These are phyloP conservation scores for Cirrhinus molitorella DNA, from an alignment of 2,797 vertebrate species.

Conservation along the genomic window DNA sequence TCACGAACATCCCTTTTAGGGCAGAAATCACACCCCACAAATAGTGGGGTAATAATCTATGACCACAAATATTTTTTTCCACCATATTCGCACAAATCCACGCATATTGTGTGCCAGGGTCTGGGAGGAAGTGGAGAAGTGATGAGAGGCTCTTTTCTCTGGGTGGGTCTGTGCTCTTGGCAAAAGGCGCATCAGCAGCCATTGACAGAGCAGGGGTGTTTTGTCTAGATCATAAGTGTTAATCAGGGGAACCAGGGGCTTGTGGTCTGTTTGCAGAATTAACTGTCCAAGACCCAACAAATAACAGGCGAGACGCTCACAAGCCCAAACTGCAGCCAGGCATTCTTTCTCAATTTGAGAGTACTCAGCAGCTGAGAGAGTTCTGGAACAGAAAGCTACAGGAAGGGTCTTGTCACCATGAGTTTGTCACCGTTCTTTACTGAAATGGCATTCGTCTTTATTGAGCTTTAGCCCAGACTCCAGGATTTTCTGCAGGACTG, in stretches of 20 bases:
- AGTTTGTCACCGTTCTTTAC: not conserved
- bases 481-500: too few species aligned
- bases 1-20: too few species aligned
- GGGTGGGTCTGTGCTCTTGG: not conserved
- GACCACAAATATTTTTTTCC: too few species aligned
- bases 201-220: not conserved
- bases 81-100: too few species aligned
- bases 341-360: constrained; percentile 10
- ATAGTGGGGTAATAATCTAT: too few species aligned
- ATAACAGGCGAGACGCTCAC: not conserved
- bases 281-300: not conserved
- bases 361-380: not conserved
- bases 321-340: constrained; percentile 4
- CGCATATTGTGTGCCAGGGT: too few species aligned
- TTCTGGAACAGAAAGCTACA: not conserved
- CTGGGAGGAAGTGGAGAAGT: not conserved
- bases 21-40: too few species aligned
- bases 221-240: not conserved
- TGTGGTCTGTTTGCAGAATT: not conserved
- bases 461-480: too few species aligned
- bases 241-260: not conserved
- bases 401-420: not conserved
- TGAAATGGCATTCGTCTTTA: too few species aligned
- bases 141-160: not conserved
- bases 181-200: not conserved